phyloP scores from a whole-genome alignment of 2,113 vertebrate genomes.

The Lynx canadensis region DNA sequence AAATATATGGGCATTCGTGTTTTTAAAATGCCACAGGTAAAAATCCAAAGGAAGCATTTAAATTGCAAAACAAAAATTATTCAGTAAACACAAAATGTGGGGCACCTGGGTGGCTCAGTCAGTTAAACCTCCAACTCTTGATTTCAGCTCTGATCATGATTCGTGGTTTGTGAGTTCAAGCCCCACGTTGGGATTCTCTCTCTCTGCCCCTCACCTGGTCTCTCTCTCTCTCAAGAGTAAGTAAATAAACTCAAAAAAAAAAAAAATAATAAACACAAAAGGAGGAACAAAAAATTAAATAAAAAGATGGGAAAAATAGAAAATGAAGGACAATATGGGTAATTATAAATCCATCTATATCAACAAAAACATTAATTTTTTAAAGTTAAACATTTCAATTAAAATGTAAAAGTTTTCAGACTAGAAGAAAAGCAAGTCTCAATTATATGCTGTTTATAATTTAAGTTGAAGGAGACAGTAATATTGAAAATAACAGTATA shows the following conservation, averaged over 20 bases:
- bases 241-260: too few species aligned
- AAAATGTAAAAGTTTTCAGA: background rate
- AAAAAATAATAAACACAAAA: background rate
- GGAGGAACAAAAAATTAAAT: background rate
- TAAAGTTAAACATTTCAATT: background rate
- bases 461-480: background rate
- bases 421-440: background rate
- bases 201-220: too few species aligned
- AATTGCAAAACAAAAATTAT: background rate
- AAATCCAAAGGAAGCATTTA: background rate
- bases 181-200: too few species aligned
- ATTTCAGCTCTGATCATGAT: too few species aligned
- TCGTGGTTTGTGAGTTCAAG: too few species aligned
- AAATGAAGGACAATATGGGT: background rate
- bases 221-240: too few species aligned
- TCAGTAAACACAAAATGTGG: background rate
- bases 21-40: constrained; percentile 2
- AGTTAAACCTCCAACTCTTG: too few species aligned
- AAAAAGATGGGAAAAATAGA: background rate
- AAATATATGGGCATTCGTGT: background rate
- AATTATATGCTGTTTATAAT: background rate
- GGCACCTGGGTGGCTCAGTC: too few species aligned
- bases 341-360: background rate
- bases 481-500: background rate
- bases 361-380: background rate